phyloP scores from a whole-genome alignment of 2,888 invertebrate species.

The Emmelina monodactyla region DNA sequence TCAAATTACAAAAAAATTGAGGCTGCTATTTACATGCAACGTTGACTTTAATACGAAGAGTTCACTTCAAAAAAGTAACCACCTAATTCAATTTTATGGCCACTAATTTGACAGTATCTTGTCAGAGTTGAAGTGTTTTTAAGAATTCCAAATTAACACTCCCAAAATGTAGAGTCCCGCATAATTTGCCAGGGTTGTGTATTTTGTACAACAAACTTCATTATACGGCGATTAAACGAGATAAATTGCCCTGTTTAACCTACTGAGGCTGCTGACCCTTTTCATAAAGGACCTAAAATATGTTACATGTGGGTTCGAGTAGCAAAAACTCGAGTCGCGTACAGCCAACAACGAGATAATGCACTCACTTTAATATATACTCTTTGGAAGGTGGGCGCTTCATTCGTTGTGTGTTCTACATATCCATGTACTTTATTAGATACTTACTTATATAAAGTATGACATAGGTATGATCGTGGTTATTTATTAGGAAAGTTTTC shows the following conservation, averaged over 20 bases:
- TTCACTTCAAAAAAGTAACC: too few species aligned
- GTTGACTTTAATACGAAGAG: too few species aligned
- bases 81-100: too few species aligned
- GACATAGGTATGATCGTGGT: constrained; percentile 54
- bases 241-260: constrained; percentile 47
- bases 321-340: constrained; percentile 50
- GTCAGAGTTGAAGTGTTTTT: too few species aligned
- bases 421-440: too few species aligned
- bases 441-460: constrained; percentile 51
- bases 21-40: too few species aligned
- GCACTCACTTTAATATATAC: too few species aligned
- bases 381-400: too few species aligned
- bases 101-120: too few species aligned
- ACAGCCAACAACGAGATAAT: too few species aligned
- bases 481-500: constrained; percentile 60
- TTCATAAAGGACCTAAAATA: constrained; percentile 51
- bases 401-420: too few species aligned
- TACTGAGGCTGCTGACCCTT: constrained; percentile 39
- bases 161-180: constrained; percentile 12
- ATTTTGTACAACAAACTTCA: constrained; percentile 33
- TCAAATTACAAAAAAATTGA: not conserved
- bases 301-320: constrained; percentile 39
- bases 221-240: constrained; percentile 48
- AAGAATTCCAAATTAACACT: constrained; percentile 10
- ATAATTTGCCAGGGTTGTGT: constrained; percentile 21